Base-by-base conservation (phyloP, 2,113 vertebrate genomes). In the Epinephelus lanceolatus region DNA sequence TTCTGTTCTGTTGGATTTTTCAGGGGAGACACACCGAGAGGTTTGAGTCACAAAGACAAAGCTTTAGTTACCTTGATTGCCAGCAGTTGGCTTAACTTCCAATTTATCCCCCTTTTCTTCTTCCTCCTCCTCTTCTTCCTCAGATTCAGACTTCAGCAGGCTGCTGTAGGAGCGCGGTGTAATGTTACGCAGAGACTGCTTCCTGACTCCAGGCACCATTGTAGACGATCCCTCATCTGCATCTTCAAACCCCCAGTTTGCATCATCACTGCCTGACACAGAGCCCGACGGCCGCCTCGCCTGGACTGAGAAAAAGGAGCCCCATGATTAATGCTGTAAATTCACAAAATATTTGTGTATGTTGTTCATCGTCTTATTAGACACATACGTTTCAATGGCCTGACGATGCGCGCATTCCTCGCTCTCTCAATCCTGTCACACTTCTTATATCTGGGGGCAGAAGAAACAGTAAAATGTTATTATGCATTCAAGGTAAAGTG, bases 111-210 rank as follows among this genome's bases (percentile, higher is more conserved):
- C 27, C n/a, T 76, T 72, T 2, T 66, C 19, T 7, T 47, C 60
- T 2, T 71, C 63, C 56, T 66, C 59, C 1, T 66, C 71, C 0
- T 96, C 96, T 0, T 92, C 87, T 0, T 95, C 90, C 2, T 96
- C 96, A 4, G 96, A 96, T 69, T 97, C 96, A 3, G 96, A 97
- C 77, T 95, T 96, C 62, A 98, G 96, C 80, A 98, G 95, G 91
- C 95, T 95, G 89, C 97, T 97, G 91, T 96, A 98, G 57, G 96
- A 97, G 69, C 96, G 95, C 0, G 96, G 97, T 21, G 94, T 96
- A 81, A 96, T 96, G 56, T 96, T 96, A 63, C 97, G 96, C 75
- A 96, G 95, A 3, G 87, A 96, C 86, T 89, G 96, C 93, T 95
- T 97, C 76, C 93, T 94, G 93, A 93, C 83, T 25, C 83, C 92